Percentiles rank a stretch among this genome's conserved stretches.
Conservation (phyloP, 2,888 invertebrate species). For the Troilus luridus region DNA sequence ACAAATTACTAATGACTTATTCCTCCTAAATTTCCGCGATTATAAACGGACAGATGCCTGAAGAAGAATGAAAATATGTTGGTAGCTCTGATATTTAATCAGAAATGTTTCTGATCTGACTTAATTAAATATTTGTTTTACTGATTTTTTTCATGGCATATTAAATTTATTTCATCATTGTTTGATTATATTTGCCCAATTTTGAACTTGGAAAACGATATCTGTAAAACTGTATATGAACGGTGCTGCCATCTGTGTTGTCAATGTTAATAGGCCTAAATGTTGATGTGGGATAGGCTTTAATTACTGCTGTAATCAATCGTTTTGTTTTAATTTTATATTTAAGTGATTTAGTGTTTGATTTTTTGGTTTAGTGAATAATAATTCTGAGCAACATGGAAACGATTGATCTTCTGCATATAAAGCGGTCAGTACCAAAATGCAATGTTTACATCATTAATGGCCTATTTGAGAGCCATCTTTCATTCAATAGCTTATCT, state of each 20-base stretch:
- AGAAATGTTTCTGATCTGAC: slow-evolving; percentile 66
- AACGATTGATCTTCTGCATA: slow-evolving; percentile 52
- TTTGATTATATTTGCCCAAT: slow-evolving; percentile 47
- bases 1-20: neutral
- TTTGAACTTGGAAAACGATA: slow-evolving; percentile 39
- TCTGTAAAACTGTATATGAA: slow-evolving; percentile 68
- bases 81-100: slow-evolving; percentile 70
- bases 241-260: slow-evolving; percentile 85
- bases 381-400: slow-evolving; percentile 46
- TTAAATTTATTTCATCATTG: neutral
- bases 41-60: slow-evolving; percentile 17
- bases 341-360: slow-evolving; percentile 55
- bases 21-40: slow-evolving; percentile 66
- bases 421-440: slow-evolving; percentile 62
- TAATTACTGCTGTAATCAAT: slow-evolving; percentile 70
- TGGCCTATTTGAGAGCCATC: slow-evolving; percentile 65
- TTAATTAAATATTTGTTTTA: slow-evolving; percentile 47
- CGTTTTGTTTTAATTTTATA: slow-evolving; percentile 67
- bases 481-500: slow-evolving; percentile 60
- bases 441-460: slow-evolving; percentile 66
- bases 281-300: slow-evolving; percentile 71
- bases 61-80: slow-evolving; percentile 72
- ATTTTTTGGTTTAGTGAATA: slow-evolving; percentile 52
- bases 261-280: slow-evolving; percentile 81
- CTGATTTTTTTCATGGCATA: neutral